Base-by-base conservation (phyloP, 2,113 vertebrate genomes). In the Stomatorhinus ivindoensis region DNA sequence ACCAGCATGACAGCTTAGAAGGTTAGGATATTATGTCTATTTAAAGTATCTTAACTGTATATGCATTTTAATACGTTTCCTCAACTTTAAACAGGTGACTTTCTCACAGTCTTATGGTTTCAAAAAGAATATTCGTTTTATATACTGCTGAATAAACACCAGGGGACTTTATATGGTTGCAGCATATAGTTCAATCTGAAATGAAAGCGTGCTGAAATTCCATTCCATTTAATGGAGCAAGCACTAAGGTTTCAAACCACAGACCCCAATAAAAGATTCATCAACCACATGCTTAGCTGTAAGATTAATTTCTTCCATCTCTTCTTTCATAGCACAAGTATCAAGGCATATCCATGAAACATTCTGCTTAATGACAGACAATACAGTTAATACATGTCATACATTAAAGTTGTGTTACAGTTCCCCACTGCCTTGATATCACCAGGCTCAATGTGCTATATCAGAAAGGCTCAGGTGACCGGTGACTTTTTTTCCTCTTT, bases 251-350 rank as follows among this genome's bases (percentile, higher is more conserved):
- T 92, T 94, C 91, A 91, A 92, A 87, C 86, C 65, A 76, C 89
- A 91, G 89, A 88, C 46, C 90, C 82, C 76, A 91, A 95, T 92
- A 94, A 95, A 95, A 94, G 94, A 94, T 94, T 58, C 93, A 88
- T 93, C 46, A 44, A 58, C 88, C 88, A 88, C 91, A 91, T 88
- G 88, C 82, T 89, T 88, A 89, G 85, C 76, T 76, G 87, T 87
- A 91, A 93, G 92, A 93, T 93, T 92, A 90, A 90, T 91, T 90
- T 91, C 87, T 89, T 48, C 44, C n/a, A 76, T 90, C 51, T 88
- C 89, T 88, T 87, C n/a, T 92, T 88, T 84, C 58, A 73, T 53
- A 88, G 65, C 27, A 58, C 58, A 47, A 65, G 9, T 7, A 35
- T 42, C 53, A 91, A 3, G 6, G 9, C 48, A 11, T 83, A 48